A percentile compares a stretch with the other conserved stretches of the same genome.
Conservation (phyloP, 2,797 vertebrate genomes). For the Poeciliopsis paucimaculata region DNA sequence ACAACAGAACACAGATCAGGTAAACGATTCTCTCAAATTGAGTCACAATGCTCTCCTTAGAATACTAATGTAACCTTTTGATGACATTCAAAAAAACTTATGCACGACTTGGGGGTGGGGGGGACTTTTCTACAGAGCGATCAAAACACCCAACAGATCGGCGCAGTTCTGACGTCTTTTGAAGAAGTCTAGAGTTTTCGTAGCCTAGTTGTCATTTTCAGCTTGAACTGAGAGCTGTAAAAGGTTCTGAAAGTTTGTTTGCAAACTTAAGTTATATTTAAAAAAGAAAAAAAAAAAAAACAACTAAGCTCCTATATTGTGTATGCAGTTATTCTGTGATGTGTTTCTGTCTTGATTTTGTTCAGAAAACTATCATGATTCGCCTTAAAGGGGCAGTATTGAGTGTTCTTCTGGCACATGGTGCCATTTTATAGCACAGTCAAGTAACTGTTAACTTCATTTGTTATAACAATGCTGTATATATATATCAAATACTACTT, state of each 20-base stretch:
- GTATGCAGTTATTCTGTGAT: not conserved
- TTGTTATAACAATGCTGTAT: too few relatives aligned
- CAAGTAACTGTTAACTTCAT: too few relatives aligned
- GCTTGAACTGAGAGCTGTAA: conserved; percentile 1
- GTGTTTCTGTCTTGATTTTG: not conserved
- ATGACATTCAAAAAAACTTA: not conserved
- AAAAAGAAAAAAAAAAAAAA: not conserved
- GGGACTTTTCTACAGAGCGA: not conserved
- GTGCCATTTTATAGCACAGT: too few relatives aligned
- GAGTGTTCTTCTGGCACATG: too few relatives aligned
- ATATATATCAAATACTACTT: too few relatives aligned
- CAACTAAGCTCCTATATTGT: not conserved
- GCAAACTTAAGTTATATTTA: not conserved
- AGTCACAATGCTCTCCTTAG: not conserved
- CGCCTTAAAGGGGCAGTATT: not conserved
- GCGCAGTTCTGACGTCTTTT: not conserved
- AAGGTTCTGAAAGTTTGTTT: conserved; percentile 11
- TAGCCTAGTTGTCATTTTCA: not conserved
- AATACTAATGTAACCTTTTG: not conserved
- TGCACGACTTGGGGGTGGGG: not conserved
- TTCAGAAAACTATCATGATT: not conserved
- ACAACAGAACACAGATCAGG: not conserved
- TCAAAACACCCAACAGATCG: not conserved
- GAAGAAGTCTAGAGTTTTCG: not conserved
- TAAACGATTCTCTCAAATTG: not conserved